Evolutionary conservation across 1,140 invertebrate genomes (phyloP).

Genomic region (Ectropis grisescens): DNA sequence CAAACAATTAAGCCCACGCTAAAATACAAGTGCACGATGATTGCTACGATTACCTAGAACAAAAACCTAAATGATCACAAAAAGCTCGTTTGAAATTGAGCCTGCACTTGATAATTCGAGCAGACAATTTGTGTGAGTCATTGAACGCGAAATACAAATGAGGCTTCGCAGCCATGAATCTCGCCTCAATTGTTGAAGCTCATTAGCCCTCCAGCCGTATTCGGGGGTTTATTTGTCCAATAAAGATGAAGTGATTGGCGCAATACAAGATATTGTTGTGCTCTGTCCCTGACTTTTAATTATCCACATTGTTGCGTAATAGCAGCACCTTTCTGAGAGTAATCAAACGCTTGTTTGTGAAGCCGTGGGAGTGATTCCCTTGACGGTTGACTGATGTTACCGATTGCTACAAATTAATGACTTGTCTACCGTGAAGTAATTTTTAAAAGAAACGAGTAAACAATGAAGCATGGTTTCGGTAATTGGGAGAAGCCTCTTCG

Average conservation of each 20-base stretch:
- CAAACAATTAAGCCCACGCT: no score
- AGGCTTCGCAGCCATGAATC: no score
- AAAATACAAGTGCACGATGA: conserved; percentile 12
- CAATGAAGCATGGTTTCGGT: conserved; percentile 12
- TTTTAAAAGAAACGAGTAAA: conserved; percentile 13
- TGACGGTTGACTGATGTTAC: conserved; percentile 58
- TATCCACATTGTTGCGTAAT: conserved; percentile 25
- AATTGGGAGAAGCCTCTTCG: conserved; percentile 12
- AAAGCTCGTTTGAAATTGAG: conserved; percentile 24
- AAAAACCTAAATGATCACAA: conserved; percentile 15
- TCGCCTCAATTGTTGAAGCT: no score
- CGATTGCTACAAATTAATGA: conserved; percentile 46
- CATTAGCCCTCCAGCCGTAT: neutral
- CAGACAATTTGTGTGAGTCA: conserved; percentile 38
- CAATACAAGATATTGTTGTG: conserved; percentile 15
- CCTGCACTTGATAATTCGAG: conserved; percentile 36
- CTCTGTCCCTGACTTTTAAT: conserved; percentile 20
- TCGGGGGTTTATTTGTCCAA: neutral
- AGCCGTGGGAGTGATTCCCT: conserved; percentile 38
- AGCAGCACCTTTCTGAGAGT: conserved; percentile 18
- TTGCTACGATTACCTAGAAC: conserved; percentile 13
- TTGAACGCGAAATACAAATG: conserved; percentile 25
- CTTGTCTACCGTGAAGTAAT: conserved; percentile 24
- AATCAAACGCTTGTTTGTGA: conserved; percentile 17
- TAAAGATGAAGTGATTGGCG: no score